Conservation (phyloP, 2,113 vertebrate species). For the Raja brachyura region DNA sequence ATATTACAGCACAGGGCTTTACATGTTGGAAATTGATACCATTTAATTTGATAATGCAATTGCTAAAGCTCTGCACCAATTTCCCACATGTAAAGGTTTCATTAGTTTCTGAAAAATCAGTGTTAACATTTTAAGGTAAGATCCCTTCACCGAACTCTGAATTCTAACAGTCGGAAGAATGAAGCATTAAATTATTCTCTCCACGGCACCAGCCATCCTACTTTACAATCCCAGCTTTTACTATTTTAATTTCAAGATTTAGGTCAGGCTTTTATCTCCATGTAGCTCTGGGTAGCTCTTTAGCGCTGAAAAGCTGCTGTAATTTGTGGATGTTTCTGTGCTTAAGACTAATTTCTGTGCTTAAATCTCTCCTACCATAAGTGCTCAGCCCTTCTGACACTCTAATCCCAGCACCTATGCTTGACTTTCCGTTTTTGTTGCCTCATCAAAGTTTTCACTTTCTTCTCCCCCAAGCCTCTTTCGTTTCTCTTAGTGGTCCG, state of each 20-base stretch:
- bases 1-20: background rate
- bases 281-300: background rate
- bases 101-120: conserved; percentile 1
- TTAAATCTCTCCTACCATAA: background rate
- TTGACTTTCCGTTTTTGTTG: background rate
- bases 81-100: background rate
- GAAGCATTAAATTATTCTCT: background rate
- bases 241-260: background rate
- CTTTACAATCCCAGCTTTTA: background rate
- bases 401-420: background rate
- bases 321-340: background rate
- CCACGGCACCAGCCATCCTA: background rate
- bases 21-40: background rate
- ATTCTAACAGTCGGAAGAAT: too few relatives aligned
- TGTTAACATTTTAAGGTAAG: background rate
- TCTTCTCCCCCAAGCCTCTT: background rate
- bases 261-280: background rate
- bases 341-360: background rate
- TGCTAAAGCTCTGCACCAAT: background rate
- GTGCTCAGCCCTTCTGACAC: background rate
- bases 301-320: background rate
- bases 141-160: background rate
- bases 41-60: background rate
- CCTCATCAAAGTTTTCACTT: background rate
- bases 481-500: background rate